These are phyloP conservation scores for Pantherophis vulpinus DNA, from an alignment of 2,797 vertebrate genomes.

Conservation along the genomic window DNA sequence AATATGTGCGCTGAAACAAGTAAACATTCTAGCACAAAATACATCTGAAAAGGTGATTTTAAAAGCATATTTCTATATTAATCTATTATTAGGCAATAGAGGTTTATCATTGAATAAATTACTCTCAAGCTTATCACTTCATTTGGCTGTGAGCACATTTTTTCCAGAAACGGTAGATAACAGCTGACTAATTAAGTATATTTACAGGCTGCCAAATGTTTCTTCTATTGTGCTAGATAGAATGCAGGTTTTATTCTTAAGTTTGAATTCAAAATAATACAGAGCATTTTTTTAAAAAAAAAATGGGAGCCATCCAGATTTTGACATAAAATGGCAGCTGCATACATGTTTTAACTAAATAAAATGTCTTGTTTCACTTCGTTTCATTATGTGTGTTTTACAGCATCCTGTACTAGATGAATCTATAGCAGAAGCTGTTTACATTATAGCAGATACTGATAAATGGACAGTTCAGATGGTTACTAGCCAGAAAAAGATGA, in stretches of 20 bases:
- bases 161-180: neutral
- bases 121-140: neutral
- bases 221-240: neutral
- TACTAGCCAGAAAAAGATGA: constrained; percentile 79
- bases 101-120: neutral
- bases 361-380: neutral
- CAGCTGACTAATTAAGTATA: constrained; percentile 12
- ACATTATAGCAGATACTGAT: constrained; percentile 85
- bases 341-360: neutral
- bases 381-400: constrained; percentile 36
- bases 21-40: neutral
- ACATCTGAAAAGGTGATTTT: neutral
- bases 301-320: neutral
- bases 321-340: neutral
- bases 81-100: neutral
- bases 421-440: constrained; percentile 83
- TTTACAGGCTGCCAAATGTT: neutral
- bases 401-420: constrained; percentile 86
- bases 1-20: neutral
- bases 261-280: constrained; percentile 36
- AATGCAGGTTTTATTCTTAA: constrained; percentile 10
- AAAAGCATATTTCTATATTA: neutral
- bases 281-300: constrained; percentile 12
- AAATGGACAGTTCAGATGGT: constrained; percentile 82
- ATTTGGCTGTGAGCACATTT: neutral